A percentile compares a stretch with the other conserved stretches of the same genome.
These are phyloP conservation scores for Furnarius figulus DNA, from an alignment of 2,113 vertebrate genomes.

Conservation along the genomic window DNA sequence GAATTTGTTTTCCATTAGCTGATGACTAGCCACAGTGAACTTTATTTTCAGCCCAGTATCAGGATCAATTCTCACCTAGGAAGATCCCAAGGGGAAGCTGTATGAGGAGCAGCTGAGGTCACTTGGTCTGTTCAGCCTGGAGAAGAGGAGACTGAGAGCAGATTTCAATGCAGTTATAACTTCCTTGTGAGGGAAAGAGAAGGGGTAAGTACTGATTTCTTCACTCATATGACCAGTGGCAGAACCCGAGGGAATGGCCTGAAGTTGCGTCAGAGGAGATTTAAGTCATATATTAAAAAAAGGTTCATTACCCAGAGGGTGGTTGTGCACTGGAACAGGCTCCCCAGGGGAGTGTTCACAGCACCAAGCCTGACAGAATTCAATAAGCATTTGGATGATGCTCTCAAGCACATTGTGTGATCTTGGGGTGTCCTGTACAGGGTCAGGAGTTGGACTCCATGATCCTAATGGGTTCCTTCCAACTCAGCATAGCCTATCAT, in stretches of 20 bases:
- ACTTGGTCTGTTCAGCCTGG: neutral
- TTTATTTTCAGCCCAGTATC: neutral
- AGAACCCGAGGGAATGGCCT: rapidly evolving
- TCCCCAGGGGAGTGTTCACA: neutral
- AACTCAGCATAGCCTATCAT: neutral
- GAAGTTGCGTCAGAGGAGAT: neutral
- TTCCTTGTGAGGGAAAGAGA: neutral
- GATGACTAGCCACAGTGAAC: neutral
- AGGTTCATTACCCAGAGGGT: neutral
- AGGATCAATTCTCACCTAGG: neutral
- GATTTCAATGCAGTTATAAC: rapidly evolving
- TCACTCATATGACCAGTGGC: neutral
- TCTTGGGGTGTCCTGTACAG: rapidly evolving
- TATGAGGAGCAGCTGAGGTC: neutral
- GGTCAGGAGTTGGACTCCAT: neutral
- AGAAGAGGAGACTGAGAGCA: neutral
- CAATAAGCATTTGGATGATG: neutral
- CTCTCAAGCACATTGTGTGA: neutral
- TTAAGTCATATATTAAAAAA: neutral
- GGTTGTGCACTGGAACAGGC: neutral
- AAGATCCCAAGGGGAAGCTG: neutral
- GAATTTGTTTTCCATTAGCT: neutral
- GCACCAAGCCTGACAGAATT: neutral
- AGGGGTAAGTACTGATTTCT: neutral
- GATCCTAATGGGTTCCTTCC: neutral